phyloP scores from a whole-genome alignment of 2,797 vertebrate genomes.

The Clarias laeviceps region DNA sequence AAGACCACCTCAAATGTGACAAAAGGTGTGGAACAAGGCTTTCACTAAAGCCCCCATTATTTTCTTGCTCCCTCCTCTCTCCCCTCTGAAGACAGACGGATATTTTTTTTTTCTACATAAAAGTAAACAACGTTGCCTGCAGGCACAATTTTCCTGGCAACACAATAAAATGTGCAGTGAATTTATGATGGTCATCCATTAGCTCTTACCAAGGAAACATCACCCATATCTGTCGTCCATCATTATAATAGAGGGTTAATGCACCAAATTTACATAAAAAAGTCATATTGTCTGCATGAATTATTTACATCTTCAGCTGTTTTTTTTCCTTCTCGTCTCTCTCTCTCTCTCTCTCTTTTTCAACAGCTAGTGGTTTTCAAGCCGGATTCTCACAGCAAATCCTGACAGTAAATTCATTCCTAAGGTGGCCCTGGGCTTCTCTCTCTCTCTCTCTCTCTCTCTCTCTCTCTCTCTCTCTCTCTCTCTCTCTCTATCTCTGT shows the following conservation, averaged over 20 bases:
- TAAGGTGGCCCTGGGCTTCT: slow-evolving; percentile 77
- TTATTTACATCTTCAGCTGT: slow-evolving; percentile 99
- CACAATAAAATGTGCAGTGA: slow-evolving; percentile 99
- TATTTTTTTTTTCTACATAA: slow-evolving; percentile 90
- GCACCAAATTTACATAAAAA: slow-evolving; percentile 99
- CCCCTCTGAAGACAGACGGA: slow-evolving; percentile 90
- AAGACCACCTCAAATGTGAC: slow-evolving; percentile 69
- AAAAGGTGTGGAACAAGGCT: slow-evolving; percentile 75
- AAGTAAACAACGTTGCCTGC: slow-evolving; percentile 99
- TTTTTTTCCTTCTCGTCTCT: slow-evolving; percentile 77
- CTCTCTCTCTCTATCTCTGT: slow-evolving; percentile 14
- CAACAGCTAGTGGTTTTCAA: slow-evolving; percentile 85
- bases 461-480: slow-evolving; percentile 60
- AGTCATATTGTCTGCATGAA: slow-evolving; percentile 99
- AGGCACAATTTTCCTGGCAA: slow-evolving; percentile 99
- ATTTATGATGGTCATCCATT: slow-evolving; percentile 99
- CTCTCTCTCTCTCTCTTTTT: slow-evolving; percentile 31
- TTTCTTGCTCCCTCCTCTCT: slow-evolving; percentile 70
- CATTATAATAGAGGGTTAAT: slow-evolving; percentile 99
- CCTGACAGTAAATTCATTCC: slow-evolving; percentile 94
- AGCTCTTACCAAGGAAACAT: slow-evolving; percentile 99
- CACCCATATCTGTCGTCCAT: slow-evolving; percentile 99
- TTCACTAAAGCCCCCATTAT: slow-evolving; percentile 79
- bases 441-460: slow-evolving; percentile 49
- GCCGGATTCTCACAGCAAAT: slow-evolving; percentile 91